Evolutionary conservation across 2,113 vertebrate species (phyloP).

Genomic region (Dissostichus mawsoni): DNA sequence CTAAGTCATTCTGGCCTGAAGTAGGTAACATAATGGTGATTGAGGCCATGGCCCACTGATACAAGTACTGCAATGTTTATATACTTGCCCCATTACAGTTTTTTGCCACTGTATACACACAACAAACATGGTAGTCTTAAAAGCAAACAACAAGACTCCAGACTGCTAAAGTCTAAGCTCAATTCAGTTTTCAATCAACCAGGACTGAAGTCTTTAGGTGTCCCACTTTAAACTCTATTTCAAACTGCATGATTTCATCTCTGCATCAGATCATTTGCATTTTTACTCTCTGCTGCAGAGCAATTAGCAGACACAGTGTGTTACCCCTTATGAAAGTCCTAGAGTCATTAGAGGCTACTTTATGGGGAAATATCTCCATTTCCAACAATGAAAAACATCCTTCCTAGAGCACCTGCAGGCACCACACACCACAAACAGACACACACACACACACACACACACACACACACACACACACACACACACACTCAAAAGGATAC

Average conservation of each 20-base stretch:
- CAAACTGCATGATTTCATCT: not conserved
- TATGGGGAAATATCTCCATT: conserved; percentile 32
- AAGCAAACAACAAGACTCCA: too few relatives aligned
- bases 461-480: not conserved
- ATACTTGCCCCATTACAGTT: too few relatives aligned
- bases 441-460: conserved; percentile 4
- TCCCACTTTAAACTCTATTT: not conserved
- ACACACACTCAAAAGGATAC: conserved; percentile 25
- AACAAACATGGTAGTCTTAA: too few relatives aligned
- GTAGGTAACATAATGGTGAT: too few relatives aligned
- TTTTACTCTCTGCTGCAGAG: conserved; percentile 42
- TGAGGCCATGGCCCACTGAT: too few relatives aligned
- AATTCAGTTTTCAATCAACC: too few relatives aligned
- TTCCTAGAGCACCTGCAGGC: conserved; percentile 4
- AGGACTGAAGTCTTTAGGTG: too few relatives aligned
- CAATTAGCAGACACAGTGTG: conserved; percentile 51
- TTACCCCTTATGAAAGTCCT: conserved; percentile 27
- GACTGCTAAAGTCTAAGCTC: too few relatives aligned
- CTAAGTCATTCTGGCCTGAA: too few relatives aligned
- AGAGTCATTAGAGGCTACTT: conserved; percentile 33
- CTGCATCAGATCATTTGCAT: conserved; percentile 26
- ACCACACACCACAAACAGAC: not conserved
- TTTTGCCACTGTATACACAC: too few relatives aligned
- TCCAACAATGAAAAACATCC: conserved; percentile 28
- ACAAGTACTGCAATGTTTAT: too few relatives aligned